Evolutionary conservation across 2,888 invertebrate genomes (phyloP), one percentile per base, ranked within the genome.

Genomic region (Lasioglossum pauxillum): DNA sequence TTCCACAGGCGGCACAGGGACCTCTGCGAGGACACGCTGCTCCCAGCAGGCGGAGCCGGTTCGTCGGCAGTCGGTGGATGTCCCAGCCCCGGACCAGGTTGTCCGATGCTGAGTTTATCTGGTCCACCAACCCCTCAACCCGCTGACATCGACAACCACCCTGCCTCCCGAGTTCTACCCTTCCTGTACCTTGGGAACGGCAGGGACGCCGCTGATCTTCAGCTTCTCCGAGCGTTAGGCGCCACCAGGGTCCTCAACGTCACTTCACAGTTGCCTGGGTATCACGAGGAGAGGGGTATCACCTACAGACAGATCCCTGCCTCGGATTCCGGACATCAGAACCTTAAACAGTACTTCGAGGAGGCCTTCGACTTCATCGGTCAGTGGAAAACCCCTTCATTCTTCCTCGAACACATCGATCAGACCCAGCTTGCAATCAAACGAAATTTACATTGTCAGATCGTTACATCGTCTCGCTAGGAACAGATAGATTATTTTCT

Each of bases 301-400:
- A 96, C 96, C 85, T 98, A 98, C 95, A 97, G 97, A 95, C 97
- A 98, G 94, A 97, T 98, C 94, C 98, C 98, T 83, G 98, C 98
- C 90, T 96, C 97, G 86, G 98, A 98, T 96, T 98, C 97, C 89
- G 97, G 97, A 76, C 97, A 97, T 93, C 98, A 98, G 95, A 98
- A 98, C 96, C 97, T 98, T 86, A 97, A 97, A 93, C 98, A 98
- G 96, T 98, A 98, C 96, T 98, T 98, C 96, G 97, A 98, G 94
- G 98, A 98, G 95, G 98, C 98, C 92, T 98, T 97, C 95, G 97
- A 97, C 93, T 98, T 98, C 95, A 98, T 98, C 93, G 98, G 98
- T 98, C 95, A 97, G 97, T 95, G 64, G 7, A 23, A 53, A 10
- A n/a, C 1, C 16, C 0, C 27, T 60, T 27, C n/a, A 57, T 3